Conservation (phyloP, 2,113 vertebrate species). For the Trematomus loennbergii region DNA sequence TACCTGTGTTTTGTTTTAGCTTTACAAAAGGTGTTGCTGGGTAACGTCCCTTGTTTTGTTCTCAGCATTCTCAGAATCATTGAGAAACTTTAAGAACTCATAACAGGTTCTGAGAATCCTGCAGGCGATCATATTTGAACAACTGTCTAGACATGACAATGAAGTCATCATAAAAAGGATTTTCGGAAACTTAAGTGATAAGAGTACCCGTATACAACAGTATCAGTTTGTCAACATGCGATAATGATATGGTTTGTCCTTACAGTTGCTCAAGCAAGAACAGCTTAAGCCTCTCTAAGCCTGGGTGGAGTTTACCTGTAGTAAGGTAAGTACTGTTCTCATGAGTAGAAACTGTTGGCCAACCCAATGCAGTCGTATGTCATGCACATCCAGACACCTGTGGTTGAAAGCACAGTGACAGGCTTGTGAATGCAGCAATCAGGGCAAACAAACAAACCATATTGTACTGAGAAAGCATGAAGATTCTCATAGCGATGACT, state of each 20-base stretch:
- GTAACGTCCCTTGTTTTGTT: neutral
- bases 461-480: slow-evolving; percentile 2
- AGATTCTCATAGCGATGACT: slow-evolving; percentile 36
- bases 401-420: slow-evolving; percentile 15
- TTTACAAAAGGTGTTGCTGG: neutral
- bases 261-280: slow-evolving; percentile 1
- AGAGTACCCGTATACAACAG: neutral
- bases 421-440: slow-evolving; percentile 11
- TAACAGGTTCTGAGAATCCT: slow-evolving; percentile 6
- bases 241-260: neutral
- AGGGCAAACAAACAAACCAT: slow-evolving; percentile 37
- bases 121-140: neutral
- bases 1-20: neutral
- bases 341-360: slow-evolving; percentile 10
- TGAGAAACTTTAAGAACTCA: neutral
- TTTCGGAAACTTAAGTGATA: neutral
- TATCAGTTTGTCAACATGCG: neutral
- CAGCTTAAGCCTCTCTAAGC: slow-evolving; percentile 15
- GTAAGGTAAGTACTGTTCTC: slow-evolving; percentile 18
- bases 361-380: neutral
- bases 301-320: slow-evolving; percentile 22
- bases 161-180: neutral
- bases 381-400: slow-evolving; percentile 30
- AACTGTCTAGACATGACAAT: neutral
- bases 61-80: neutral